A percentile compares a stretch with the other conserved stretches of the same genome.
Conservation (phyloP, 2,797 vertebrate genomes). For the Epinephelus awoara region DNA sequence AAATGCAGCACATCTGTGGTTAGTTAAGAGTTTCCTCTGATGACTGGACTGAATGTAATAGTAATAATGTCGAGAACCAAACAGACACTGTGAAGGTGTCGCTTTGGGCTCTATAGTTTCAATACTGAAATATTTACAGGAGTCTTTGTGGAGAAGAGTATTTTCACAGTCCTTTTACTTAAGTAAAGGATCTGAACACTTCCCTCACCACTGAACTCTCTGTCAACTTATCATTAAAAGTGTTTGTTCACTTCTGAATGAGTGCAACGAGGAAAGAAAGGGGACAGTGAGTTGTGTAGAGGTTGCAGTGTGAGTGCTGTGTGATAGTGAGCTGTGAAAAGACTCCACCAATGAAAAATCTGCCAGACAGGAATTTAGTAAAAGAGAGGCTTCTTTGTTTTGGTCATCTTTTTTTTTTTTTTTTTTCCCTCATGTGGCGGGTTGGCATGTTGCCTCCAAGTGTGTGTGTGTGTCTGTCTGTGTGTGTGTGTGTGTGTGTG, state of each 20-base stretch:
- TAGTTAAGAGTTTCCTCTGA: too few relatives aligned
- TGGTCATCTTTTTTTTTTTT: conserved; percentile 51
- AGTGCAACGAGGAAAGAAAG: background rate
- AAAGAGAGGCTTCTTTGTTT: conserved; percentile 81
- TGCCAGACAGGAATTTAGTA: conserved; percentile 62
- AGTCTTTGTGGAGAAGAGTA: too few relatives aligned
- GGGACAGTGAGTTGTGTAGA: conserved; percentile 1
- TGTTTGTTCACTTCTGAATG: background rate
- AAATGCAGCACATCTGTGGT: too few relatives aligned
- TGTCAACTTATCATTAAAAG: too few relatives aligned
- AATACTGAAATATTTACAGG: too few relatives aligned
- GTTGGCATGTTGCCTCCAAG: conserved; percentile 40
- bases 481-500: conserved; percentile 52
- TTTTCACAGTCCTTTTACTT: too few relatives aligned
- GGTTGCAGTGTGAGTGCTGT: conserved; percentile 1
- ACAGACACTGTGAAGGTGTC: too few relatives aligned
- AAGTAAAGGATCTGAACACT: too few relatives aligned
- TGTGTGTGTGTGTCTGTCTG: conserved; percentile 46
- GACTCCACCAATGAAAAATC: conserved; percentile 46
- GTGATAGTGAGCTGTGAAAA: conserved; percentile 46
- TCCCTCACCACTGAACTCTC: too few relatives aligned
- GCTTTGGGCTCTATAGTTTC: too few relatives aligned
- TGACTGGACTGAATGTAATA: too few relatives aligned
- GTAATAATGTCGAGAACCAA: too few relatives aligned
- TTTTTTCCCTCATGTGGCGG: conserved; percentile 48